Percentiles rank a stretch among this genome's conserved stretches.
Evolutionary conservation across 2,113 vertebrate species (phyloP).

Genomic region (Ictidomys tridecemlineatus): DNA sequence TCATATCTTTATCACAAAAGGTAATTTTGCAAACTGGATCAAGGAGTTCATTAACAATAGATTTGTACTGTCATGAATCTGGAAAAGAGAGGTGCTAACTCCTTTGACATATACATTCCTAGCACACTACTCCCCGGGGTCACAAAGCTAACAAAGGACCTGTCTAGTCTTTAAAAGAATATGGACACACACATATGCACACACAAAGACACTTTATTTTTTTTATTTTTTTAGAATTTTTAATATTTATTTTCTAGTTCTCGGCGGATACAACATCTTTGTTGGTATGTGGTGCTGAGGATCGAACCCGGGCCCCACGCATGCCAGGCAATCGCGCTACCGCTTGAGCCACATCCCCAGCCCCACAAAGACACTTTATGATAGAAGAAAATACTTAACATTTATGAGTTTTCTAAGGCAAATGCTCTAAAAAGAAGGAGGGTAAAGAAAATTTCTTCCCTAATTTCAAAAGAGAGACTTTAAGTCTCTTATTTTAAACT

Average conservation of each 20-base stretch:
- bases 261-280: too few species aligned
- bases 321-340: too few species aligned
- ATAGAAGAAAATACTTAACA: background rate
- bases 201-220: background rate
- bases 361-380: background rate
- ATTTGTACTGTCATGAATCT: background rate
- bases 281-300: too few species aligned
- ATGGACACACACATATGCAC: background rate
- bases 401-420: background rate
- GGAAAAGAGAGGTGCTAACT: too few species aligned
- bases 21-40: background rate
- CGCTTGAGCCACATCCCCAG: too few species aligned
- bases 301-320: too few species aligned
- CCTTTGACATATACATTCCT: too few species aligned
- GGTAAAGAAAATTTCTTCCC: background rate
- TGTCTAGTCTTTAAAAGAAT: background rate
- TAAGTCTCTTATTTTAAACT: slow-evolving; percentile 6
- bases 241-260: too few species aligned
- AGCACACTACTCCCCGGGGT: background rate
- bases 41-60: background rate
- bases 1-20: background rate
- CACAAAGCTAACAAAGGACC: background rate
- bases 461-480: background rate
- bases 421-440: background rate
- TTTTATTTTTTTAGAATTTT: too few species aligned